Evolutionary conservation across 2,888 invertebrate species (phyloP), one percentile per base, ranked within the genome.

Genomic region (Muscina levida): DNA sequence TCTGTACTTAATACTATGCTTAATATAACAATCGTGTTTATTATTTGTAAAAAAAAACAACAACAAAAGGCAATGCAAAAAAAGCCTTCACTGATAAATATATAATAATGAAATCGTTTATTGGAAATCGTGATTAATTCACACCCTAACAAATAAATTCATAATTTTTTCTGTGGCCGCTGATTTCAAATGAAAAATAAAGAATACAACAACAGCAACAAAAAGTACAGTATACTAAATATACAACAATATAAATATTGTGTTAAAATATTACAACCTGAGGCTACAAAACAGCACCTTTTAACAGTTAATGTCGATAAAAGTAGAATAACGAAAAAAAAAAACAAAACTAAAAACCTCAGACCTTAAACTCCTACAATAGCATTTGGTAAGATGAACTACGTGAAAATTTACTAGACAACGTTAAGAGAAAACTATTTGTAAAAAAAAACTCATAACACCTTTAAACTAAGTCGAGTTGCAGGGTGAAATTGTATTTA

Each of bases 61-160:
- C 17, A 10, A 53, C 72, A 66, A 39, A 26, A 39, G 24, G n/a
- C n/a, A n/a, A n/a, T 31, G 8, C 31, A 2, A 66, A 24, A 66
- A 73, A 62, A 76, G 73, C 68, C 17, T 24, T 15, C 66, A 42
- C 57, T 56, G 17, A 46, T 17, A 51, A 59, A 51, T 48, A 24
- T 68, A 24, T 72, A 76, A 75, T 81, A 81, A 81, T 81, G 72
- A 81, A 81, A 77, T 77, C 79, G 79, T 79, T 79, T 81, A 81
- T 77, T 81, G 72, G 72, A 80, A 83, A 82, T 82, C 83, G 83
- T 83, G 83, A 83, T 82, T 82, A 77, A 82, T 83, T 83, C 82
- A 83, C 83, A 83, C 82, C 83, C 77, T 77, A 81, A 72, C 48
- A 13, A 59, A 62, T 59, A 68, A 75, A 68, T 46, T 75, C 44